phyloP scores from a whole-genome alignment of 1,140 invertebrate species.

The Metaphire vulgaris region DNA sequence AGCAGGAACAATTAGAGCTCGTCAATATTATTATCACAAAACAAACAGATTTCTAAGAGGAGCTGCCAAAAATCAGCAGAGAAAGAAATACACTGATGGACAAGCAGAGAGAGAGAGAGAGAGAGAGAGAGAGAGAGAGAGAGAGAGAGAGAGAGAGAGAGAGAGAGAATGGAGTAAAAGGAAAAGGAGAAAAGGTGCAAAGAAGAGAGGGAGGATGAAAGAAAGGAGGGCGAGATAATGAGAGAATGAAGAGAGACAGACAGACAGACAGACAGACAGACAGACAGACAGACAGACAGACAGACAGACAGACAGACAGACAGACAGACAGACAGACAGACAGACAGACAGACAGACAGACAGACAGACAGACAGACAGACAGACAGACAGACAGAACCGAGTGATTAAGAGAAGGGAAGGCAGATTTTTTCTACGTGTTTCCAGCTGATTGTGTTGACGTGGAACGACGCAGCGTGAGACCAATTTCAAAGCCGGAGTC shows the following conservation, averaged over 20 bases:
- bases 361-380: slow-evolving; percentile 16
- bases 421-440: too few species aligned
- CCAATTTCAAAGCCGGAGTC: not conserved
- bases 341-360: slow-evolving; percentile 20
- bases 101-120: slow-evolving; percentile 10
- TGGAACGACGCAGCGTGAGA: not conserved
- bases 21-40: too few species aligned
- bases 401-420: not conserved
- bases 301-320: slow-evolving; percentile 8
- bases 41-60: too few species aligned
- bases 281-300: slow-evolving; percentile 18
- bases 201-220: slow-evolving; percentile 11
- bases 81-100: slow-evolving; percentile 4
- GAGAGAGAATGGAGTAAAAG: slow-evolving; percentile 2
- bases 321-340: slow-evolving; percentile 5
- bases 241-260: slow-evolving; percentile 12
- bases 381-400: not conserved
- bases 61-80: too few species aligned
- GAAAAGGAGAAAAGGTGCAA: slow-evolving; percentile 1
- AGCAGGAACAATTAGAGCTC: too few species aligned
- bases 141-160: slow-evolving; percentile 19
- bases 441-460: too few species aligned
- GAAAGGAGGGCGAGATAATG: slow-evolving; percentile 4
- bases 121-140: slow-evolving; percentile 6
- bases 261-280: slow-evolving; percentile 15